Base-by-base conservation (phyloP, 1,140 invertebrate genomes). In the Galleria mellonella region DNA sequence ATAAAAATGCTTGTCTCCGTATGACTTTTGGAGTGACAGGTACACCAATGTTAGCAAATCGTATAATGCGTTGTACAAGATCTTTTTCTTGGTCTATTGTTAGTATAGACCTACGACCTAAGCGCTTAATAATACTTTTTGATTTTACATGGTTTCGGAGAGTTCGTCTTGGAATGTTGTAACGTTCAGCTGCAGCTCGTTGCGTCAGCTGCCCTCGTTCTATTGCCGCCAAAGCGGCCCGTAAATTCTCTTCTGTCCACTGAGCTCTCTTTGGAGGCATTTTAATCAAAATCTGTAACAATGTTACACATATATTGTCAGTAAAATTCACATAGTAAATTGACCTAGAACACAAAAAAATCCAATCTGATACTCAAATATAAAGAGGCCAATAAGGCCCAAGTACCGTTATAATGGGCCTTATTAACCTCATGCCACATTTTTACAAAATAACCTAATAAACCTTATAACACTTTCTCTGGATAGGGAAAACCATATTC, bases 11-110 rank as follows among this genome's bases (percentile, higher is more conserved):
- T 39, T 56, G 51, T 33, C 30, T 39, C 1, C 56, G 39, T 2
- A 66, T 23, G 8, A 62, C 38, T 32, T 54, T 58, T 31, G 63
- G 41, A 7, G 56, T 60, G 11, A 66, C 9, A 17, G 56, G 63
- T 15, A 57, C 14, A 15, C 55, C 58, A 35, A 56, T 35, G 13
- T 56, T 11, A 32, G 63, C 42, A 31, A 56, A 41, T 27, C 50
- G 32, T 30, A 51, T 59, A 11, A 62, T 66, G 43, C 47, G 47
- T 29, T 23, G 47, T 7, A 39, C 33, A 66, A 36, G 9, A n/a
- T 50, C 51, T 17, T 11, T 29, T 51, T 66, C 62, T 37, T 59
- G 50, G 38, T 44, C 23, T 36, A n/a, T n/a, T n/a, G n/a, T 53
- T 11, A 60, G 38, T 13, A 52, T 44, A 30, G 47, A 33, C 8